These are phyloP conservation scores for Beris morrisii DNA, from an alignment of 2,888 invertebrate species.

Conservation along the genomic window DNA sequence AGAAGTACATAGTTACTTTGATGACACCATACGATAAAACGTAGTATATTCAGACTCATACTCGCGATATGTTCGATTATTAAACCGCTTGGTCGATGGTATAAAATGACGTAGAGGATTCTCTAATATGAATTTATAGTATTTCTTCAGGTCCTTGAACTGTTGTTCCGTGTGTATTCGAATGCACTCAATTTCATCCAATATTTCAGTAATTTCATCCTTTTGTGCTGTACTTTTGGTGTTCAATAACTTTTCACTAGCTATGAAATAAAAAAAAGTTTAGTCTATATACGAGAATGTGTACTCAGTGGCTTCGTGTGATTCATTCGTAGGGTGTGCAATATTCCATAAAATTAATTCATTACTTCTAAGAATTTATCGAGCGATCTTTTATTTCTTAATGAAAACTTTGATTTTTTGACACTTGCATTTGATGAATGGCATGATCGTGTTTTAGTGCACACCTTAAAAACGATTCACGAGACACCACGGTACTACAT, in stretches of 20 bases:
- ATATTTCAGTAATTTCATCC: conserved; percentile 49
- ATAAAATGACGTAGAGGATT: conserved; percentile 52
- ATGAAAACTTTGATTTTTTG: conserved; percentile 48
- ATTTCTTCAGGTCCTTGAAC: conserved; percentile 46
- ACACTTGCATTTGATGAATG: no score
- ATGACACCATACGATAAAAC: conserved; percentile 54
- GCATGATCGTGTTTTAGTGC: no score
- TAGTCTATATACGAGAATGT: conserved; percentile 35
- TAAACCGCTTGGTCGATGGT: conserved; percentile 46
- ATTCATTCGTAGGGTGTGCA: conserved; percentile 49
- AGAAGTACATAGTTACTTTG: no score
- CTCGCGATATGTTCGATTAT: conserved; percentile 50
- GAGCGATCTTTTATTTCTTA: no score
- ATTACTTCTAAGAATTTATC: no score
- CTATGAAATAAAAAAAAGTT: conserved; percentile 42
- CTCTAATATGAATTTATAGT: conserved; percentile 48
- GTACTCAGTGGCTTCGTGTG: conserved; percentile 26
- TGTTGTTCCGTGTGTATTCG: conserved; percentile 46
- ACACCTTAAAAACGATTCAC: no score
- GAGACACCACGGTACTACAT: no score
- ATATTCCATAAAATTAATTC: no score
- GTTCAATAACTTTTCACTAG: conserved; percentile 47
- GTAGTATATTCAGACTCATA: conserved; percentile 52
- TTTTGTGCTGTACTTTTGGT: conserved; percentile 46
- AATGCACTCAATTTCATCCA: conserved; percentile 50